Evolutionary conservation across 2,797 vertebrate species (phyloP).

Genomic region (Phrynocephalus forsythii): DNA sequence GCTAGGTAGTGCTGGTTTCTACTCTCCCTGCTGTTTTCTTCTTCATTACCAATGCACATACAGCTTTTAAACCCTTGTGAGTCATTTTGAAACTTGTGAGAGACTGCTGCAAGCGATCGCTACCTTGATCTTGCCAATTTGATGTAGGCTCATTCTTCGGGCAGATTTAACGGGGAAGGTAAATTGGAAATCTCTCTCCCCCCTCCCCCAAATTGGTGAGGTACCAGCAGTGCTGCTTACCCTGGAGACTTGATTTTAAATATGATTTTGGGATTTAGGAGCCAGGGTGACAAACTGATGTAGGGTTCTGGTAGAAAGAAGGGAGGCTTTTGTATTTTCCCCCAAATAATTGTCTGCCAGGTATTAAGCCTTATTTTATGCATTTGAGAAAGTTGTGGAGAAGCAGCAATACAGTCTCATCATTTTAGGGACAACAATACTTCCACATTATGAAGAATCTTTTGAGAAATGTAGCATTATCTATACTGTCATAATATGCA

Average conservation of each 20-base stretch:
- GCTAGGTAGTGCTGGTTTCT: slow-evolving; percentile 35
- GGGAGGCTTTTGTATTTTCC: slow-evolving; percentile 31
- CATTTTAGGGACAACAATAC: slow-evolving; percentile 18
- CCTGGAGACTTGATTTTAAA: slow-evolving; percentile 64
- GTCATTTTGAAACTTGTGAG: slow-evolving; percentile 70
- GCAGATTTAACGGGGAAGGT: slow-evolving; percentile 70
- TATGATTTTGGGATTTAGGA: slow-evolving; percentile 64
- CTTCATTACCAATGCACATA: slow-evolving; percentile 48
- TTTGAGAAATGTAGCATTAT: not conserved
- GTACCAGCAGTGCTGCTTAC: slow-evolving; percentile 38
- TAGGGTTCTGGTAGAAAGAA: slow-evolving; percentile 44
- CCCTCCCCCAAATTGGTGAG: slow-evolving; percentile 43
- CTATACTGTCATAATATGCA: not conserved
- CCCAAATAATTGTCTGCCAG: slow-evolving; percentile 49
- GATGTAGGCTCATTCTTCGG: slow-evolving; percentile 68
- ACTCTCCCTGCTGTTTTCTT: slow-evolving; percentile 32
- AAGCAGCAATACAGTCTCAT: not conserved
- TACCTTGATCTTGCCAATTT: slow-evolving; percentile 74
- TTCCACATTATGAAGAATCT: not conserved
- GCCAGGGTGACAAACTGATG: slow-evolving; percentile 45
- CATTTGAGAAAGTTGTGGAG: slow-evolving; percentile 17
- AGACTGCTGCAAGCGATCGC: slow-evolving; percentile 67
- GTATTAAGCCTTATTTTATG: slow-evolving; percentile 13
- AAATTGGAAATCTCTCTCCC: slow-evolving; percentile 70
- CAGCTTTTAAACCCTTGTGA: slow-evolving; percentile 57